Percentiles rank a stretch among this genome's conserved stretches.
Evolutionary conservation across 2,888 invertebrate species (phyloP).

Genomic region (Tipula helvola): DNA sequence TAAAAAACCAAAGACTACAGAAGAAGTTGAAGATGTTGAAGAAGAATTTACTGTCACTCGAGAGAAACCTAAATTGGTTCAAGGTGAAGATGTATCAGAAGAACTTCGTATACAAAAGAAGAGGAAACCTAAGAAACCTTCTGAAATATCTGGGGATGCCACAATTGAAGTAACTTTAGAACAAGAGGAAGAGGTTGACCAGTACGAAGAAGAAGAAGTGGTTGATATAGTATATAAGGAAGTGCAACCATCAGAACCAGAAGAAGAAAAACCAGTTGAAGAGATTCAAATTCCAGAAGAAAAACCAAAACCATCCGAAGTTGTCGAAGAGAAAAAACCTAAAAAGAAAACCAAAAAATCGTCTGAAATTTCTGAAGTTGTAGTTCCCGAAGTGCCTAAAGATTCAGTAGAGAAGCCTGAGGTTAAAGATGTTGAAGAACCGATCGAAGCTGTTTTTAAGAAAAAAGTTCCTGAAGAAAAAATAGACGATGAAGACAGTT

Average conservation of each 20-base stretch:
- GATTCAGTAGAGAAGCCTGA: constrained; percentile 23
- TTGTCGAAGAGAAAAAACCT: constrained; percentile 22
- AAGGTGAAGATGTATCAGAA: background rate
- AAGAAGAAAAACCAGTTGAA: background rate
- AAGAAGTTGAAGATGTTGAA: constrained; percentile 19
- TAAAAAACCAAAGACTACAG: constrained; percentile 16
- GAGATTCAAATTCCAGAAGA: constrained; percentile 15
- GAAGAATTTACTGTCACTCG: constrained; percentile 16
- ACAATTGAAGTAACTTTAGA: constrained; percentile 15
- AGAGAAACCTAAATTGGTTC: background rate
- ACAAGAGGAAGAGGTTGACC: background rate
- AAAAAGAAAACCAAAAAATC: constrained; percentile 13
- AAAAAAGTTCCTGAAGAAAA: constrained; percentile 22
- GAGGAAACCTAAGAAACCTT: constrained; percentile 20
- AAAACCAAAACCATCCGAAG: constrained; percentile 23
- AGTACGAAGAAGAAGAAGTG: background rate
- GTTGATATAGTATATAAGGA: background rate
- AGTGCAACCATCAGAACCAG: background rate
- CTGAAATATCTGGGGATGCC: constrained; percentile 18
- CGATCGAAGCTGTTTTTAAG: constrained; percentile 24
- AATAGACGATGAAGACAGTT: constrained; percentile 28
- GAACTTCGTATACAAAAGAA: constrained; percentile 19
- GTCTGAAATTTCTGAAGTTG: constrained; percentile 11
- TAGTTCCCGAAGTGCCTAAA: constrained; percentile 12
- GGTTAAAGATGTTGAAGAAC: constrained; percentile 11